phyloP scores from a whole-genome alignment of 2,113 vertebrate genomes.

The Sander lucioperca region DNA sequence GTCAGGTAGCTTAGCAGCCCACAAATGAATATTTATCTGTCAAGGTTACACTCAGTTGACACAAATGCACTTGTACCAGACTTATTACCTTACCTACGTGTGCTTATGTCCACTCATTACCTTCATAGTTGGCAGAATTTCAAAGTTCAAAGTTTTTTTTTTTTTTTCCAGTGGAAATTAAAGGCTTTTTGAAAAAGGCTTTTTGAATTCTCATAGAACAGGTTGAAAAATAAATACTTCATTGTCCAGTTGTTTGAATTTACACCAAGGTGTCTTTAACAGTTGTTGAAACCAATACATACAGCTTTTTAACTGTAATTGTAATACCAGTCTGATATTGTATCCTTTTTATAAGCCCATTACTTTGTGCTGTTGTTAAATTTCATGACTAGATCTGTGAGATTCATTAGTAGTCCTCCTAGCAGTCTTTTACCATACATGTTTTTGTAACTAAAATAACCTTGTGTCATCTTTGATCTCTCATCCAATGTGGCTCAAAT shows the following conservation, averaged over 20 bases:
- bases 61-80: constrained; percentile 51
- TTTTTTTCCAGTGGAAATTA: background rate
- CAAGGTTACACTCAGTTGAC: constrained; percentile 51
- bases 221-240: background rate
- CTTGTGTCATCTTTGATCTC: constrained; percentile 33
- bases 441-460: constrained; percentile 18
- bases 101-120: constrained; percentile 17
- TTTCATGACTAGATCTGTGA: constrained; percentile 26
- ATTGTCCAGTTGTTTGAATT: background rate
- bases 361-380: constrained; percentile 25
- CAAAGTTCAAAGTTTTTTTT: background rate
- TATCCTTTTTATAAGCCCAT: constrained; percentile 9
- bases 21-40: constrained; percentile 74
- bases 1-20: constrained; percentile 65
- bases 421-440: constrained; percentile 13
- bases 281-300: background rate
- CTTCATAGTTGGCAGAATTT: background rate
- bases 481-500: background rate
- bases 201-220: background rate
- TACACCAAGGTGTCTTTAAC: background rate
- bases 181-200: background rate
- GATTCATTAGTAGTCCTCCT: constrained; percentile 4
- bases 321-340: constrained; percentile 18
- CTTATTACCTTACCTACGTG: constrained; percentile 34
- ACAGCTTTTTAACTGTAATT: background rate